Base-by-base conservation (phyloP, 2,113 vertebrate genomes). In the Nycticryphes semicollaris region DNA sequence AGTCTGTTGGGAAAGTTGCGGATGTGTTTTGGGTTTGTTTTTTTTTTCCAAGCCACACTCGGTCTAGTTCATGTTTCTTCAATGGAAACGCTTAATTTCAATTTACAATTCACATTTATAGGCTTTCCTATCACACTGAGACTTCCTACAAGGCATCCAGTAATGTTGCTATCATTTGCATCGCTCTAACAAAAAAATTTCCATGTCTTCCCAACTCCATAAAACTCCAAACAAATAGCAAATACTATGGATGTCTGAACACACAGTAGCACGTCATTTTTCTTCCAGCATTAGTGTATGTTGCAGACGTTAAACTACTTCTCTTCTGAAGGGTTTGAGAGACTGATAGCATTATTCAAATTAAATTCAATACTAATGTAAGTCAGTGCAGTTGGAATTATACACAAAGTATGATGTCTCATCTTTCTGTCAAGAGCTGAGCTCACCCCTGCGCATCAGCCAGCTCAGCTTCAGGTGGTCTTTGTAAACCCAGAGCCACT, bases 211-310 rank as follows among this genome's bases (percentile, higher is more conserved):
- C 66, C 80, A 93, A 92, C 62, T 92, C 84, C 62, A 57, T 96
- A 92, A 96, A 96, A 93, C 84, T 94, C 90, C 80, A 96, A 92
- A 93, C 88, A 96, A 96, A 96, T 54, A 94, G 94, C 84, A 93
- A 89, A 89, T 86, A 81, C 80, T 92, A 68, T 90, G 91, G 84
- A 92, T 93, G 80, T 94, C 93, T 96, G 90, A 97, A 93, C 86
- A 92, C 88, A 91, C 96, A 96, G 89, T 43, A 93, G 90, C 73
- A 37, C 41, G 85, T 68, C 68, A 84, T 93, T 93, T 96, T 96
- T 95, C 80, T 94, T 94, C 88, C 86, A 87, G 92, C 69, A 95
- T 95, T 96, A 94, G 80, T 92, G 90, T 78, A 64, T 57, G 84
- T 78, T 92, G 77, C 80, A 94, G 92, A 75, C 70, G 3, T 82